Conservation (phyloP, 2,888 invertebrate species). For the Himalopsyche japonica region DNA sequence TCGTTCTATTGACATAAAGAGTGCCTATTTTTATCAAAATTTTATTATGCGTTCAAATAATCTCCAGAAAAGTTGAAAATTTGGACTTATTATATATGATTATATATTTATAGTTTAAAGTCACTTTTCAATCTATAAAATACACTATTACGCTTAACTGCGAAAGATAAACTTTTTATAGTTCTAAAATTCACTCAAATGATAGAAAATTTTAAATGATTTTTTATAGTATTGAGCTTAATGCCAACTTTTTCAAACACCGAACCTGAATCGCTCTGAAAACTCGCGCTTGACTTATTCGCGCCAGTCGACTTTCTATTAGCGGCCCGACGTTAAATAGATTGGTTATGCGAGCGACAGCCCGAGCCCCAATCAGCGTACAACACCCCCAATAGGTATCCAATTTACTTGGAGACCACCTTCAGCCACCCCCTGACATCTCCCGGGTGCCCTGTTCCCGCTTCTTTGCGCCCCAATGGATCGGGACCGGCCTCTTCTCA, state of each 20-base stretch:
- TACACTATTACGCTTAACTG: too few species aligned
- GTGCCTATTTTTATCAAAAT: too few species aligned
- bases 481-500: neutral
- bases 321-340: conserved; percentile 38
- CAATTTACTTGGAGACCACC: conserved; percentile 33
- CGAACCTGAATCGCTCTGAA: neutral
- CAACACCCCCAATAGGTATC: conserved; percentile 33
- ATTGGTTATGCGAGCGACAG: conserved; percentile 40
- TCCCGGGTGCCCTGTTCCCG: conserved; percentile 3
- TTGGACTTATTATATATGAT: too few species aligned
- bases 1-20: too few species aligned
- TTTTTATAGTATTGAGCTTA: too few species aligned
- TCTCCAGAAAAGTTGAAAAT: too few species aligned
- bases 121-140: too few species aligned
- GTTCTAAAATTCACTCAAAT: too few species aligned
- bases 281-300: conserved; percentile 20
- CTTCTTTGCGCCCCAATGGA: neutral
- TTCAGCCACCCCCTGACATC: neutral
- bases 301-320: conserved; percentile 36
- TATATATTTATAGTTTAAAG: too few species aligned
- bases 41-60: too few species aligned
- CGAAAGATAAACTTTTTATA: too few species aligned
- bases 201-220: too few species aligned
- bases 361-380: conserved; percentile 36
- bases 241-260: neutral